A percentile compares a stretch with the other conserved stretches of the same genome.
These are phyloP conservation scores for Andricus curvator DNA, from an alignment of 2,888 invertebrate genomes.

Conservation along the genomic window DNA sequence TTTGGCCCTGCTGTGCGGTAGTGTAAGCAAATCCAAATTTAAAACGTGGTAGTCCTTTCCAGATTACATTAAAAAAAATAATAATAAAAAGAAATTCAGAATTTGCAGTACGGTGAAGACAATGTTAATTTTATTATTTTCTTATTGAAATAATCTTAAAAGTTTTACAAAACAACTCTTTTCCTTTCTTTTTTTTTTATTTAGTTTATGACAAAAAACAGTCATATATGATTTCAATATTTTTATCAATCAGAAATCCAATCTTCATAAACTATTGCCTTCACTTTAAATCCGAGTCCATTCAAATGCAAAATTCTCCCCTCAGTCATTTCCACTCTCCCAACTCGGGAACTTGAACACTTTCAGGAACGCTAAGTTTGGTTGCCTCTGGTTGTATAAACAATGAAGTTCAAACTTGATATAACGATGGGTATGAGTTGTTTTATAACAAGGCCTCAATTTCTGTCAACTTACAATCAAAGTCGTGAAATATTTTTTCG, in stretches of 20 bases:
- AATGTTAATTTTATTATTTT: too few relatives aligned
- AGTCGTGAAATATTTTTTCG: not conserved
- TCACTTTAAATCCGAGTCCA: not conserved
- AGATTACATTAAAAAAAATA: too few relatives aligned
- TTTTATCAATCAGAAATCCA: not conserved
- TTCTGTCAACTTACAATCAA: not conserved
- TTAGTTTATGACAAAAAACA: not conserved
- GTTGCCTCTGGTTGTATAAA: conserved; percentile 20
- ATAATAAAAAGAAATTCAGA: too few relatives aligned
- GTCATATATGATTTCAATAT: not conserved
- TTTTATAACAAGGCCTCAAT: conserved; percentile 18
- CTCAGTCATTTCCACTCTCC: not conserved
- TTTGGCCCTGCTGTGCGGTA: too few relatives aligned
- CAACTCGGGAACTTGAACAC: conserved; percentile 4
- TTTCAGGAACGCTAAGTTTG: conserved; percentile 21
- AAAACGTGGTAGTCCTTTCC: too few relatives aligned
- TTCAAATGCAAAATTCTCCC: conserved; percentile 3
- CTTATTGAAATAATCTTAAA: not conserved
- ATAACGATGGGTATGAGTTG: conserved; percentile 22
- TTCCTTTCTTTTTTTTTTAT: not conserved
- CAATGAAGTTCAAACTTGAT: conserved; percentile 24
- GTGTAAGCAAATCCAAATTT: too few relatives aligned
- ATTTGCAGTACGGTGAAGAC: too few relatives aligned
- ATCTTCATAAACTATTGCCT: not conserved
- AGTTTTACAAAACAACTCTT: not conserved